Conservation (phyloP, 92 coral and sea anemone species). For the Montipora capitata region DNA sequence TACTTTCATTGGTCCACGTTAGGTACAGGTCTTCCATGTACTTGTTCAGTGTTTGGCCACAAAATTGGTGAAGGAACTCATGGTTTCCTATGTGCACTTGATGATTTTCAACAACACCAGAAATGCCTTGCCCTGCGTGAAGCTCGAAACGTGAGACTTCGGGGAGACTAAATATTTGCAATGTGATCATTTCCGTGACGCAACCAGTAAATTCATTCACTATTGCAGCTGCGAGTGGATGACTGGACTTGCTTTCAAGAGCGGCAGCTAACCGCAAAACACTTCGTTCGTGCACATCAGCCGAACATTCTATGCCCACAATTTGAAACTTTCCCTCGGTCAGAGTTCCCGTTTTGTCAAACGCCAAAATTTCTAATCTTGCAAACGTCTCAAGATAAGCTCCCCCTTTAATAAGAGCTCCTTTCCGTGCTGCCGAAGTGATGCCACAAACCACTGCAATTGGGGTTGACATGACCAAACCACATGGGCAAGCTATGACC, state of each 20-base stretch:
- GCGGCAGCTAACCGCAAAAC: conserved; percentile 75
- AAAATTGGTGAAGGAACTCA: conserved; percentile 70
- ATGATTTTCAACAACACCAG: conserved; percentile 85
- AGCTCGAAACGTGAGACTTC: too few species aligned
- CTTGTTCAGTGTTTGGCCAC: conserved; percentile 52
- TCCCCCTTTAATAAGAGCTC: conserved; percentile 95
- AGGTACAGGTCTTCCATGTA: conserved; percentile 74
- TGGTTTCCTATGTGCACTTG: conserved; percentile 86
- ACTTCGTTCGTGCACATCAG: conserved; percentile 84
- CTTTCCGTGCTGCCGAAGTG: conserved; percentile 95
- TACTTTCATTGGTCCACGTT: conserved; percentile 88
- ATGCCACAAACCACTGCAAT: conserved; percentile 94
- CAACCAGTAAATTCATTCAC: conserved; percentile 96
- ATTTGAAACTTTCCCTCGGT: conserved; percentile 79
- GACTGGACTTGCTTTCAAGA: conserved; percentile 94
- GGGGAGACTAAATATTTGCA: conserved; percentile 22
- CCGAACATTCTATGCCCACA: conserved; percentile 75
- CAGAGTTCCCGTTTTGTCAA: conserved; percentile 91
- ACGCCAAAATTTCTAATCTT: conserved; percentile 79
- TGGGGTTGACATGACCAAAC: conserved; percentile 59
- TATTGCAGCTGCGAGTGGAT: conserved; percentile 95
- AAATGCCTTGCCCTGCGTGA: conserved; percentile 15
- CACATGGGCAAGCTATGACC: conserved; percentile 98
- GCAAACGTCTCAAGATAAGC: conserved; percentile 88
- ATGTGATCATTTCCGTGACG: conserved; percentile 85